Evolutionary conservation across 2,797 vertebrate genomes (phyloP), one percentile per base, ranked within the genome.

Genomic region (Geotrypetes seraphini): DNA sequence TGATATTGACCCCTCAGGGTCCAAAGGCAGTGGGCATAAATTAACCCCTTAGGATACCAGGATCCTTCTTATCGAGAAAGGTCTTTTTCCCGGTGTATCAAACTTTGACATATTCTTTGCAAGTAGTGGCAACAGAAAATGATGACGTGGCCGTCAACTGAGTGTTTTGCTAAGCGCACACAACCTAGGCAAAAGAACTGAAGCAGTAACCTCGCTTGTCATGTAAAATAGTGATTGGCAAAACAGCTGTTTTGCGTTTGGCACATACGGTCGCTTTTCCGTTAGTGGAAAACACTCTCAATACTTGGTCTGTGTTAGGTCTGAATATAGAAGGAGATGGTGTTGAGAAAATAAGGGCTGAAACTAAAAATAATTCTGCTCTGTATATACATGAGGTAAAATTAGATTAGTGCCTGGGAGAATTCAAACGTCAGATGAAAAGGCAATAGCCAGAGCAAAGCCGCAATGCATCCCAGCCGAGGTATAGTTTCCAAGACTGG

Each of bases 161-260:
- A n/a, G n/a, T n/a, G n/a, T n/a, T n/a, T n/a, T n/a, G n/a, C n/a
- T n/a, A n/a, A n/a, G n/a, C n/a, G n/a, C n/a, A n/a, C n/a, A n/a
- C n/a, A n/a, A n/a, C n/a, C n/a, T n/a, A n/a, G n/a, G n/a, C n/a
- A n/a, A n/a, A n/a, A n/a, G 12, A 16, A 9, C 35, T 12, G 18
- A 25, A 35, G 31, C 8, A 39, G 27, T 6, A 36, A 6, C 16
- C 9, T 5, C 10, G 15, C 2, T 53, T 50, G 8, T 26, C 7
- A 42, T 17, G 34, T 22, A 24, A 43, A 51, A 30, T 16, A 44
- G n/a, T n/a, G n/a, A n/a, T n/a, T n/a, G 50, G 39, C 50, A 56
- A n/a, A 66, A 67, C 62, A 75, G 73, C 63, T 73, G 71, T 63
- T 66, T 70, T 69, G 53, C 61, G 64, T 71, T 59, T 60, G 45